These are phyloP conservation scores for Venustaconcha ellipsiformis DNA, from an alignment of 1,140 invertebrate genomes.

Conservation along the genomic window DNA sequence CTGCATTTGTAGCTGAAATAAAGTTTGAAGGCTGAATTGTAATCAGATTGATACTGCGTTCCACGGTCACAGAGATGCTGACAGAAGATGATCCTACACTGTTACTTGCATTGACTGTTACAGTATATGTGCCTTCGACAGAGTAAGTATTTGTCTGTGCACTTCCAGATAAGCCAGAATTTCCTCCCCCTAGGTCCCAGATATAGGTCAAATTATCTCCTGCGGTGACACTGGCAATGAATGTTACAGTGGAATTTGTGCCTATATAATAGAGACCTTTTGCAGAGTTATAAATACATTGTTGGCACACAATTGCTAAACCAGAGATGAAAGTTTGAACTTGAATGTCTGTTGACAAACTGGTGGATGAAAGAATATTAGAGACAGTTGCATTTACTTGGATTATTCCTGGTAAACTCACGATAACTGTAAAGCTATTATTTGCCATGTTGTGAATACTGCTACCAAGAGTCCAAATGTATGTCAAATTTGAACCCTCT, in stretches of 20 bases:
- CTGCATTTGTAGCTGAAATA: conserved; percentile 5
- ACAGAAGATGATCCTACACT: conserved; percentile 8
- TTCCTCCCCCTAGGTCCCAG: conserved; percentile 26
- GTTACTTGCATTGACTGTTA: conserved; percentile 14
- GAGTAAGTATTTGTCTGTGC: conserved; percentile 6
- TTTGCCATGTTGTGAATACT: neutral
- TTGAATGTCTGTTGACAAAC: conserved; percentile 9
- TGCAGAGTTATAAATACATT: conserved; percentile 3
- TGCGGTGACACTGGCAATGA: conserved; percentile 8
- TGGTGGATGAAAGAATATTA: conserved; percentile 19
- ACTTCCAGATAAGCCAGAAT: neutral
- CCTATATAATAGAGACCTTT: conserved; percentile 5
- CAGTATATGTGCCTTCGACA: neutral
- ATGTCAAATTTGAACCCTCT: conserved; percentile 2
- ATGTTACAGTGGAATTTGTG: neutral
- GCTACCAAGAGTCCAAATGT: conserved; percentile 10
- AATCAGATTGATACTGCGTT: conserved; percentile 1
- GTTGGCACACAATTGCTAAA: conserved; percentile 15
- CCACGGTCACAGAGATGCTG: neutral
- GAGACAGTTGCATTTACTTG: conserved; percentile 4
- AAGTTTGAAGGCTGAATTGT: neutral
- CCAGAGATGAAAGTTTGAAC: conserved; percentile 31
- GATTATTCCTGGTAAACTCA: conserved; percentile 7
- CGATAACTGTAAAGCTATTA: neutral
- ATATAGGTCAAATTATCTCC: conserved; percentile 29